These are phyloP conservation scores for Aphaenogaster ashmeadi DNA, from an alignment of 1,140 invertebrate genomes.

Conservation along the genomic window DNA sequence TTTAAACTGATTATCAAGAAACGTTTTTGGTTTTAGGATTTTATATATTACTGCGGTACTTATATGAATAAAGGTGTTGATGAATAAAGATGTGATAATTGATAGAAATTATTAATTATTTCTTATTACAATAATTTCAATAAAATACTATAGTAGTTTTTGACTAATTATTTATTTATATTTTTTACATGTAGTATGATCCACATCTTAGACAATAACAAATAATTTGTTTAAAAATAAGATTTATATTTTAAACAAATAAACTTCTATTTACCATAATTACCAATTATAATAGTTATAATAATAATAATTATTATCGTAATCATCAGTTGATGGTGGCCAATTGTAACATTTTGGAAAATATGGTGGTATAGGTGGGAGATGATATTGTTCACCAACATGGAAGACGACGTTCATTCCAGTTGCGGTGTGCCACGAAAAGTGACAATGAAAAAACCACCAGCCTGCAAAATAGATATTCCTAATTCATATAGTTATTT, in stretches of 20 bases:
- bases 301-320: background rate
- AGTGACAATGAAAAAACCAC: conserved; percentile 88
- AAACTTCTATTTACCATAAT: background rate
- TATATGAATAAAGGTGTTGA: too few species aligned
- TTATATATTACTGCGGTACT: too few species aligned
- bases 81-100: too few species aligned
- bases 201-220: background rate
- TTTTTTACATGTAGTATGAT: background rate
- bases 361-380: conserved; percentile 81
- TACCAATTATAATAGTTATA: background rate
- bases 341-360: conserved; percentile 83
- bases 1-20: too few species aligned
- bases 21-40: too few species aligned
- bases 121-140: background rate
- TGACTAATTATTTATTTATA: background rate
- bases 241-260: background rate
- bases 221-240: background rate
- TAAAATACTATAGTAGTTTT: background rate
- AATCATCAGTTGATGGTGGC: background rate
- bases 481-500: background rate
- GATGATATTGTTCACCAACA: conserved; percentile 82
- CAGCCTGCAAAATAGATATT: conserved; percentile 77
- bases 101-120: too few species aligned
- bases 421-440: conserved; percentile 85
- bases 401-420: conserved; percentile 87